Evolutionary conservation across 2,113 vertebrate species (phyloP).

Genomic region (Alosa alosa): DNA sequence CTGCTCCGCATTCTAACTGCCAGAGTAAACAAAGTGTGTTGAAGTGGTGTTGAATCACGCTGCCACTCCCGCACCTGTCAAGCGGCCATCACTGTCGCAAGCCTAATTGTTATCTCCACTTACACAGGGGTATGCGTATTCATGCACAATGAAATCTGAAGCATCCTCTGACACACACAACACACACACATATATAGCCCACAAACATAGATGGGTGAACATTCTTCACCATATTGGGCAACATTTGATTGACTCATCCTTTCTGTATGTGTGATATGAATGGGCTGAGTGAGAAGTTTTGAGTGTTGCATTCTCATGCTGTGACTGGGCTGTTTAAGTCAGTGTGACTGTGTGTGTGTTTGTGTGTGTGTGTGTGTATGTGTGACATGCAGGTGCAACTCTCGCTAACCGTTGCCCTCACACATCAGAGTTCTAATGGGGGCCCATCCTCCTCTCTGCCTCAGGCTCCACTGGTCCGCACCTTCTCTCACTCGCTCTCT

Average conservation of each 20-base stretch:
- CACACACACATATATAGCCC: neutral
- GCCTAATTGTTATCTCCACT: neutral
- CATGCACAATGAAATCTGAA: neutral
- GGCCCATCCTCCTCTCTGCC: neutral
- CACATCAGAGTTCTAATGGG: neutral
- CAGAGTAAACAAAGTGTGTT: neutral
- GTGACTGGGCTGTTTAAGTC: neutral
- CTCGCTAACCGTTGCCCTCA: neutral
- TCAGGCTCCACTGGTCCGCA: neutral
- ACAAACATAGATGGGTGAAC: neutral
- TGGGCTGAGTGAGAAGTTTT: neutral
- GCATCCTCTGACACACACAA: neutral
- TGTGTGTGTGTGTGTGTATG: slow-evolving; percentile 21
- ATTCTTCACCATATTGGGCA: neutral
- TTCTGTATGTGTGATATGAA: slow-evolving; percentile 35
- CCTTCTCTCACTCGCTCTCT: neutral
- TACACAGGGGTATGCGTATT: neutral
- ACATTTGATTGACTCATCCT: slow-evolving; percentile 37
- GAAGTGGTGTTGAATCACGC: neutral
- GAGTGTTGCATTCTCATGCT: neutral
- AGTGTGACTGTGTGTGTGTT: slow-evolving; percentile 22
- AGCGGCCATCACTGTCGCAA: neutral
- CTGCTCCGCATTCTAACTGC: neutral
- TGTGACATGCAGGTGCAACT: neutral
- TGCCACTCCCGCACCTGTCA: slow-evolving; percentile 6